These are phyloP conservation scores for Drosophila erecta DNA, from an alignment of 1,140 invertebrate species.

Conservation along the genomic window DNA sequence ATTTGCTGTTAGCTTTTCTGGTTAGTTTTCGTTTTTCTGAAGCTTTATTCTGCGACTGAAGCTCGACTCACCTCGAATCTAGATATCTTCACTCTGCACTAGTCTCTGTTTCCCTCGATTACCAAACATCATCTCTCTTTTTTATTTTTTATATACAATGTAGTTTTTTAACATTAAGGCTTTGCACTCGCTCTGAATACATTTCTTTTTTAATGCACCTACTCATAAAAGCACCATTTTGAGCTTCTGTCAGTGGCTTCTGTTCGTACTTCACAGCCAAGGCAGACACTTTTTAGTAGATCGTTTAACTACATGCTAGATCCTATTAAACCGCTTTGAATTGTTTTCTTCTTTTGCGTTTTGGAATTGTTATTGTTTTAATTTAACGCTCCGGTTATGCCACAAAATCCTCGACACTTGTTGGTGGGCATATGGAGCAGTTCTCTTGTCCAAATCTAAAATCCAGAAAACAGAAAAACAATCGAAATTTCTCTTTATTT, in stretches of 20 bases:
- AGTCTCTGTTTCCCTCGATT: background rate
- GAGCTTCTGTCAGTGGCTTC: constrained; percentile 6
- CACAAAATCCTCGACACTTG: constrained; percentile 38
- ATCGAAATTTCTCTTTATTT: constrained; percentile 69
- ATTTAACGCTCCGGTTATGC: constrained; percentile 5
- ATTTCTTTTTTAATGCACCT: constrained; percentile 1
- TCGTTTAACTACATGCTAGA: background rate
- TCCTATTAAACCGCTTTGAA: background rate
- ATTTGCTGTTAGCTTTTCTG: constrained; percentile 26
- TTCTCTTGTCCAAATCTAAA: constrained; percentile 27
- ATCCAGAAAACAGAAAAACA: constrained; percentile 44
- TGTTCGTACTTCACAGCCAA: constrained; percentile 38
- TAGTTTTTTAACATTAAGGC: too few relatives aligned
- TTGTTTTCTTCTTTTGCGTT: constrained; percentile 4
- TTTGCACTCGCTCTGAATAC: too few relatives aligned
- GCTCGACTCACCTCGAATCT: background rate
- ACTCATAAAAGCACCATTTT: background rate
- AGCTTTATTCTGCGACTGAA: constrained; percentile 35
- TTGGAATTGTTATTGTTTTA: constrained; percentile 3
- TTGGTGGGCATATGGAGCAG: constrained; percentile 13
- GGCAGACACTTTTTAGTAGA: constrained; percentile 18
- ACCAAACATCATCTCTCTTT: too few relatives aligned
- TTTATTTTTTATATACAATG: too few relatives aligned
- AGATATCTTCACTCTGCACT: background rate
- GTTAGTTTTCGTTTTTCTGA: background rate